Conservation (phyloP, 23 tunicate species). For the Phallusia fumigata region DNA sequence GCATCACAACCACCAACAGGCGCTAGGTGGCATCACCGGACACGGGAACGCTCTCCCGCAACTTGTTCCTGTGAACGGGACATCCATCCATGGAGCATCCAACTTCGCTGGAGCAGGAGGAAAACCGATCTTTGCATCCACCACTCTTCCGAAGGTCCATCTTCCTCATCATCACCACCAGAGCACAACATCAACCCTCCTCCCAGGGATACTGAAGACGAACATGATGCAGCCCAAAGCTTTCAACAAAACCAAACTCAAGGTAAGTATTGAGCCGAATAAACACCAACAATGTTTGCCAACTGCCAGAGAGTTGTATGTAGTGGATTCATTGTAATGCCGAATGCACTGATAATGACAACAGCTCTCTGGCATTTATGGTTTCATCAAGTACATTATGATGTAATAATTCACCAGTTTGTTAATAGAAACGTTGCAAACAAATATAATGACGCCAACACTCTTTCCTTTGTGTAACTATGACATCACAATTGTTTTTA, state of each 20-base stretch:
- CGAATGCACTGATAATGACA: no score
- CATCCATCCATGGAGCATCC: constrained; percentile 64
- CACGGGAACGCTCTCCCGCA: constrained; percentile 71
- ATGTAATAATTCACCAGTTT: no score
- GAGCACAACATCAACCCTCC: constrained; percentile 39
- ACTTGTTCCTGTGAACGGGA: constrained; percentile 79
- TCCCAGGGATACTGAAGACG: constrained; percentile 87
- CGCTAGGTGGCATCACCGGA: constrained; percentile 60
- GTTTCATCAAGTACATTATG: no score
- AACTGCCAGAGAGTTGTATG: no score
- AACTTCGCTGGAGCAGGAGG: constrained; percentile 33
- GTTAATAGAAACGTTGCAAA: not conserved
- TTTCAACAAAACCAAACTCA: constrained; percentile 76
- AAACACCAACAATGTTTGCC: no score
- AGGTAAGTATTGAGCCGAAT: constrained; percentile 66
- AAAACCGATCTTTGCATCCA: constrained; percentile 57
- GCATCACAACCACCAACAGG: constrained; percentile 62
- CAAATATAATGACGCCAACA: not conserved
- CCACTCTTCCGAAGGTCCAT: constrained; percentile 86
- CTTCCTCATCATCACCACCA: constrained; percentile 78
- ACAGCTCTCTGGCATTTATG: no score
- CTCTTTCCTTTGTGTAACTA: not conserved
- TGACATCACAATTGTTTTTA: constrained; percentile 19
- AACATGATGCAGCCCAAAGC: constrained; percentile 76
- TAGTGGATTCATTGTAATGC: no score